Conservation (phyloP, 2,113 vertebrate species). For the Typhlomys cinereus region DNA sequence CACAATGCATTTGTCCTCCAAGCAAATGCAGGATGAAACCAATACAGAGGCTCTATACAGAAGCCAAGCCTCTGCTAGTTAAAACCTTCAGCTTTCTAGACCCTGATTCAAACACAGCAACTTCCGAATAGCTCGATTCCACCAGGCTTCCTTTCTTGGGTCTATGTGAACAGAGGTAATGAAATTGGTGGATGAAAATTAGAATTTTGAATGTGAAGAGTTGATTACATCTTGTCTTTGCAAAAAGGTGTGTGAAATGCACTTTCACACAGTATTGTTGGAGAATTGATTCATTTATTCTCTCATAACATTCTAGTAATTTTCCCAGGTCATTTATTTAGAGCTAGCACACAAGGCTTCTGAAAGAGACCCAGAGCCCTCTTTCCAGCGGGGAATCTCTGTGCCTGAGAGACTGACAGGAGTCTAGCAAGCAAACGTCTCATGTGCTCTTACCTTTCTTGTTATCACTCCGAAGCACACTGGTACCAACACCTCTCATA, state of each 20-base stretch:
- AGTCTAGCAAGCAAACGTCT: background rate
- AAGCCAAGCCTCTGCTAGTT: background rate
- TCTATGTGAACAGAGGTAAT: background rate
- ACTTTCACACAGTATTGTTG: background rate
- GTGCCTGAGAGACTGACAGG: background rate
- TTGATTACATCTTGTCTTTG: constrained; percentile 13
- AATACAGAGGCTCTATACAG: background rate
- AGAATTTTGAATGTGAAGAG: constrained; percentile 30
- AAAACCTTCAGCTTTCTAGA: background rate
- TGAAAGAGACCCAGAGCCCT: background rate
- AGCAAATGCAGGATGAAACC: background rate
- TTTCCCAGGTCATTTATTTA: background rate
- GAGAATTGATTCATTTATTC: constrained; percentile 18
- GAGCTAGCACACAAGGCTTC: background rate
- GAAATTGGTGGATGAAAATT: background rate
- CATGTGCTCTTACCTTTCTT: background rate
- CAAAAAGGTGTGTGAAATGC: constrained; percentile 13
- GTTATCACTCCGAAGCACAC: background rate
- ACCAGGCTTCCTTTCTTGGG: background rate
- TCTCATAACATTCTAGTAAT: constrained; percentile 35
- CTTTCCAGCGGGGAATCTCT: constrained; percentile 9
- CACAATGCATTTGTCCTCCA: background rate
- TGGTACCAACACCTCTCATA: background rate
- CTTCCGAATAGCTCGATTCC: background rate
- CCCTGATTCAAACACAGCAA: background rate